Evolutionary conservation across 2,113 vertebrate genomes (phyloP).

Genomic region (Eclectus roratus): DNA sequence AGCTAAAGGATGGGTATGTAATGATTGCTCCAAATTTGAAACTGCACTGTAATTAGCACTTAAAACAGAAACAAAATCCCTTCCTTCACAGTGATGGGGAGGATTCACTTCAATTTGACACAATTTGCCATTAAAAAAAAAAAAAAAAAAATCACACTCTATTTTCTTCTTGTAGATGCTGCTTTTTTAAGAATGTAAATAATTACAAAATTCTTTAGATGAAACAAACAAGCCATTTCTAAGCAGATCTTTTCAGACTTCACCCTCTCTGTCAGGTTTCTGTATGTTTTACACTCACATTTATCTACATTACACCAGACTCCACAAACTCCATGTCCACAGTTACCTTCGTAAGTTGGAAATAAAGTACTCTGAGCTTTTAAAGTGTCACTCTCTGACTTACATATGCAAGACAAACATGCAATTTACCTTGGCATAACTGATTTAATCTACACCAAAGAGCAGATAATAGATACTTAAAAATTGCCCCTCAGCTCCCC

Average conservation of each 20-base stretch:
- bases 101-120: not conserved
- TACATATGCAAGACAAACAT: not conserved
- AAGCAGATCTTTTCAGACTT: not conserved
- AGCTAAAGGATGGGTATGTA: not conserved
- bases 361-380: not conserved
- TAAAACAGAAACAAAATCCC: not conserved
- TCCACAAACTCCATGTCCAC: not conserved
- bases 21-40: not conserved
- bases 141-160: not conserved
- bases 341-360: rapidly evolving
- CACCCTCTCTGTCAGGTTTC: not conserved
- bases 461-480: not conserved
- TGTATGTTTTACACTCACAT: not conserved
- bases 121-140: not conserved
- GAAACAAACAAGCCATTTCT: not conserved
- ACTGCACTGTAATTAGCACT: not conserved
- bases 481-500: not conserved
- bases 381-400: not conserved
- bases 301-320: not conserved
- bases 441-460: not conserved
- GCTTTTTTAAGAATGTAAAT: not conserved
- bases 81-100: not conserved
- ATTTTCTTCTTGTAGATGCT: not conserved
- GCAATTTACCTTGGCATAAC: not conserved
- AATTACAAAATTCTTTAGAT: not conserved